A percentile compares a stretch with the other conserved stretches of the same genome.
phyloP scores from a whole-genome alignment of 2,797 vertebrate species.

The Masticophis lateralis region DNA sequence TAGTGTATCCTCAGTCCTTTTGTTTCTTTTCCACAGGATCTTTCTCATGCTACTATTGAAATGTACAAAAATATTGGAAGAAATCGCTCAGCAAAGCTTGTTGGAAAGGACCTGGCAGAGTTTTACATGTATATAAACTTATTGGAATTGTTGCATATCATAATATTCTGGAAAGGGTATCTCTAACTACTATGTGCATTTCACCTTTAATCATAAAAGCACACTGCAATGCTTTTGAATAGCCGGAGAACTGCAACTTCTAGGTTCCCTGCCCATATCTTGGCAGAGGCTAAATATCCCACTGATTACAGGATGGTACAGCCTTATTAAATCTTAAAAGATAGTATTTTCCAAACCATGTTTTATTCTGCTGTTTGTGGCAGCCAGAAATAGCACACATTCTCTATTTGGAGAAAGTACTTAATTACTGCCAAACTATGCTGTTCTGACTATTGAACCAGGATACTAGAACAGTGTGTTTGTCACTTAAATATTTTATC shows the following conservation, averaged over 20 bases:
- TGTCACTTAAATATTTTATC: background rate
- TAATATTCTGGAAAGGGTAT: conserved; percentile 10
- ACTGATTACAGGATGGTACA: background rate
- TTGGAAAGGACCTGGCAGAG: conserved; percentile 95
- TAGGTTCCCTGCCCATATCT: background rate
- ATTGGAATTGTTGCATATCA: background rate
- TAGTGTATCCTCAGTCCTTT: background rate
- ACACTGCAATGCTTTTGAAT: background rate
- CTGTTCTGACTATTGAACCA: background rate
- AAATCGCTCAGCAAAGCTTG: conserved; percentile 86
- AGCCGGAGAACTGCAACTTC: background rate
- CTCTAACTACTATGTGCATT: background rate
- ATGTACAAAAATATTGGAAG: conserved; percentile 93
- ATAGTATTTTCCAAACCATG: background rate
- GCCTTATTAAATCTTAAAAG: background rate
- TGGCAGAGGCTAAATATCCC: background rate
- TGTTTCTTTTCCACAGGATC: conserved; percentile 76
- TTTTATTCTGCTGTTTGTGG: background rate
- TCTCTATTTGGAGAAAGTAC: background rate
- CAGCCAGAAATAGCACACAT: background rate
- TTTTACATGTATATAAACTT: conserved; percentile 88
- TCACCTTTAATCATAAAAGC: background rate
- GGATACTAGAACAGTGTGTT: background rate
- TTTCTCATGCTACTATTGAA: conserved; percentile 92
- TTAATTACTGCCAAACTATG: background rate